phyloP scores from a whole-genome alignment of 2,797 vertebrate genomes.

The Liparis tanakae region DNA sequence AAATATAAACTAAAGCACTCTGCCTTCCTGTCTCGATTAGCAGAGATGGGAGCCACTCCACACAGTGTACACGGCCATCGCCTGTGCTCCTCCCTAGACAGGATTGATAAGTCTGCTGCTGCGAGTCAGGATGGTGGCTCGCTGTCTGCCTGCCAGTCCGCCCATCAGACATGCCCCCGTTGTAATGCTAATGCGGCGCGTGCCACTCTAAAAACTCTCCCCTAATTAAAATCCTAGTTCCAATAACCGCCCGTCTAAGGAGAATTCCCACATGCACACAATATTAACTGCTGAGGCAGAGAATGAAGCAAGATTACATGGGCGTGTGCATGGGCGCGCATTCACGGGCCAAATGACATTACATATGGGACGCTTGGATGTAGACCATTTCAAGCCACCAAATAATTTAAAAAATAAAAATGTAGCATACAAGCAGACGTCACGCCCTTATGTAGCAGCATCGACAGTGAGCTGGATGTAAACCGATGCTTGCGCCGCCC shows the following conservation, averaged over 20 bases:
- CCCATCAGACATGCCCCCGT: constrained; percentile 52
- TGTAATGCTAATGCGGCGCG: constrained; percentile 64
- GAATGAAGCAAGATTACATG: constrained; percentile 36
- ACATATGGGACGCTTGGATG: constrained; percentile 10
- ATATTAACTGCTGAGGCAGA: constrained; percentile 52
- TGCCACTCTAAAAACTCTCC: constrained; percentile 60
- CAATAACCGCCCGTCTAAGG: constrained; percentile 69
- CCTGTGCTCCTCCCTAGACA: constrained; percentile 20
- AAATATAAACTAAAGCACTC: constrained; percentile 6
- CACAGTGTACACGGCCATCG: constrained; percentile 1
- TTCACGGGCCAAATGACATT: constrained; percentile 5
- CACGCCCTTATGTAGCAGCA: constrained; percentile 1
- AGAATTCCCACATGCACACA: constrained; percentile 64
- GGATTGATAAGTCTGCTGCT: constrained; percentile 15
- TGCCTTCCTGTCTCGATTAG: background rate
- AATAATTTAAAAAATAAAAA: background rate
- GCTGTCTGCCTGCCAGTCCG: constrained; percentile 42
- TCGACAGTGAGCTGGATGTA: background rate
- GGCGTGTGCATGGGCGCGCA: background rate
- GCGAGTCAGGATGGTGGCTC: constrained; percentile 25
- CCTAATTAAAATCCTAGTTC: constrained; percentile 73
- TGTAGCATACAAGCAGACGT: background rate
- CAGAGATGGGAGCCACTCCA: background rate
- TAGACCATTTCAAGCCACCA: background rate
- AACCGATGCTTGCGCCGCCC: background rate